phyloP scores from a whole-genome alignment of 2,797 vertebrate genomes.

The Acropternis orthonyx region DNA sequence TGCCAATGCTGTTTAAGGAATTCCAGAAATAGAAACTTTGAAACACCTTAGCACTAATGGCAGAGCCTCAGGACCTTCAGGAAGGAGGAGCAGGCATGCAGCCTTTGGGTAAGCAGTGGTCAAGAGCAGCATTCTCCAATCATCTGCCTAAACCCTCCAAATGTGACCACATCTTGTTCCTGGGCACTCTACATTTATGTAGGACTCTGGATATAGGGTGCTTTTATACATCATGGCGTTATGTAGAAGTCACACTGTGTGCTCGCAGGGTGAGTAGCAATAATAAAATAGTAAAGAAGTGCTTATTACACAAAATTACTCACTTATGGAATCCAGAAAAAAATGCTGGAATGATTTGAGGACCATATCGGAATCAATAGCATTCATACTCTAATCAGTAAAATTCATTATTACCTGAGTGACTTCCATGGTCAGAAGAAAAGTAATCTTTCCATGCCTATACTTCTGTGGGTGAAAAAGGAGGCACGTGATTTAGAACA shows the following conservation, averaged over 20 bases:
- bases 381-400: background rate
- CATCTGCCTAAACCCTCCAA: background rate
- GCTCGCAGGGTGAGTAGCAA: background rate
- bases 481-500: background rate
- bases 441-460: background rate
- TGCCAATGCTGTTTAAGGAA: background rate
- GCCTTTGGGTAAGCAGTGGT: background rate
- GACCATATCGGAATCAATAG: background rate
- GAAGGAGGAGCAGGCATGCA: background rate
- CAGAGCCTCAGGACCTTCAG: background rate
- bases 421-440: background rate
- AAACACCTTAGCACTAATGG: background rate
- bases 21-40: background rate
- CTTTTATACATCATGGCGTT: background rate
- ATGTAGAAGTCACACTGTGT: background rate
- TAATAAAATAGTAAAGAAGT: background rate
- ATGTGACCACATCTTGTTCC: background rate
- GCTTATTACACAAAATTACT: background rate
- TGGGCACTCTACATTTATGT: background rate
- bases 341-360: background rate
- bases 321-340: background rate
- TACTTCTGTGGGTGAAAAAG: background rate
- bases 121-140: background rate
- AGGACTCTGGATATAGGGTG: background rate
- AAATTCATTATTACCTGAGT: background rate